phyloP scores from a whole-genome alignment of 2,888 invertebrate genomes.

The Leptopilina myrica region DNA sequence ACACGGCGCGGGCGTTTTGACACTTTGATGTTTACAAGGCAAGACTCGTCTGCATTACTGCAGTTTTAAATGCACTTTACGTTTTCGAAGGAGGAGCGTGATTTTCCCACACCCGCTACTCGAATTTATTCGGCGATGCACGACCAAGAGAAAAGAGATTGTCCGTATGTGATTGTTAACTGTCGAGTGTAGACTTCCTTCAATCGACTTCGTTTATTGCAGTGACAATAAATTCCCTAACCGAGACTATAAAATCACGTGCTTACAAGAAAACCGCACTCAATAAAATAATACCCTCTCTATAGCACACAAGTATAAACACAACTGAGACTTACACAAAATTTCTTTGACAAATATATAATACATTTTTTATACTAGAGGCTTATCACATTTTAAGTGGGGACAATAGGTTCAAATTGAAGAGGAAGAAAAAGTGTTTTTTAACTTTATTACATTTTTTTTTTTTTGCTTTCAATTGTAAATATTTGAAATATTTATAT shows the following conservation, averaged over 20 bases:
- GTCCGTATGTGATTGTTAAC: conserved; percentile 44
- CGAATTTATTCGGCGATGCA: conserved; percentile 43
- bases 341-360: no score
- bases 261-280: conserved; percentile 47
- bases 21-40: conserved; percentile 37
- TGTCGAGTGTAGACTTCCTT: conserved; percentile 43
- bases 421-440: no score
- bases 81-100: conserved; percentile 28
- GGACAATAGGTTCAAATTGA: no score
- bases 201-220: conserved; percentile 43
- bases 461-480: no score
- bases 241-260: conserved; percentile 53
- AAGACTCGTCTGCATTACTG: conserved; percentile 39
- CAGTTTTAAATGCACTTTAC: conserved; percentile 43
- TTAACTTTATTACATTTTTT: no score
- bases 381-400: no score
- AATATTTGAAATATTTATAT: no score
- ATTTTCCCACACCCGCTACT: conserved; percentile 39
- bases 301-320: not conserved
- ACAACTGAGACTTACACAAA: not conserved
- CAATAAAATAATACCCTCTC: conserved; percentile 37
- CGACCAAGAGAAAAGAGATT: conserved; percentile 38
- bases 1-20: conserved; percentile 48
- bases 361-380: no score
- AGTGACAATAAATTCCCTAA: conserved; percentile 49